Base-by-base conservation (phyloP, 2,113 vertebrate species). In the Catharus bicknelli region DNA sequence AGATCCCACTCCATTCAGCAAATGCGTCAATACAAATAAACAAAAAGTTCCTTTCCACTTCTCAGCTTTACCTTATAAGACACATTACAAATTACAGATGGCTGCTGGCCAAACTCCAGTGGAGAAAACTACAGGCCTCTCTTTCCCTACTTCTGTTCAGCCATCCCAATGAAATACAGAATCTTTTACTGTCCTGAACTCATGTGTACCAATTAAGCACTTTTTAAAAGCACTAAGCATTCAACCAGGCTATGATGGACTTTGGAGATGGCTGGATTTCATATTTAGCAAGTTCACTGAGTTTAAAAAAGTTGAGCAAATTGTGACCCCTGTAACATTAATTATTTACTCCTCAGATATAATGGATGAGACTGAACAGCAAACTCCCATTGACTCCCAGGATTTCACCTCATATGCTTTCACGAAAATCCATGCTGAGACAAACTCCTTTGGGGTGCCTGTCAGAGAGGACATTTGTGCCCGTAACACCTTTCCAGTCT, bases 381-480 rank as follows among this genome's bases (percentile, higher is more conserved):
- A 55, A 78, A 57, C 27, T 79, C 47, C 13, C 57, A 16, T 1
- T 45, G 29, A 72, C 22, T 82, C 36, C 21, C 45, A 61, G 15
- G 40, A 87, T 51, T 89, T 36, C 21, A 79, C 14, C 27, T 55
- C 26, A 34, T 9, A 16, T 5, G 8, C 53, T 38, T 23, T 62
- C 40, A 54, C 38, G 62, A 75, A 70, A 82, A 62, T 10, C 34
- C 13, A 47, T 11, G 22, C 29, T 26, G 29, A 70, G 70, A 66
- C 15, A 59, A 69, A 54, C 9, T 58, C 57, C 54, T 66, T 16
- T 0, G 0, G 30, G 19, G 7, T 18, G 22, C 16, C 29, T 9
- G 11, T 12, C 74, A 74, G 32, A 45, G n/a, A 61, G 8, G 9
- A 57, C 4, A 1, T 45, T 48, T 3, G 0, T 19, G 10, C 16